Base-by-base conservation (phyloP, 2,797 vertebrate species). In the Halcyon badia region DNA sequence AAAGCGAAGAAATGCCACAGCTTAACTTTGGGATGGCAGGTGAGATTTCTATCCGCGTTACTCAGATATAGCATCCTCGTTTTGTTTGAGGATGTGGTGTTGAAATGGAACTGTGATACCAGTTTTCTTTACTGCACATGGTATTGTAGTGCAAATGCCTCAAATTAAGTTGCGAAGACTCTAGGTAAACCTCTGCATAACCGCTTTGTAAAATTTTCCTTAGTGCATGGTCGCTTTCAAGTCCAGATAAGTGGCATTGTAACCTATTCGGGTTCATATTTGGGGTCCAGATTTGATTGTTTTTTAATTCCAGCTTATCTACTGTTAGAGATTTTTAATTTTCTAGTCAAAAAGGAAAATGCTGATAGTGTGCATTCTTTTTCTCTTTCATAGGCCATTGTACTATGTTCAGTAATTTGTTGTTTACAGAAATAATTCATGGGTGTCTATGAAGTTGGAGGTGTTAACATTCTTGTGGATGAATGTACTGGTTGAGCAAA, bases 21-120 rank as follows among this genome's bases (percentile, higher is more conserved):
- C 98, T 99, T 76, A 99, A 99, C 97, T 99, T 99, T 81, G 99
- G 98, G 89, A 99, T 99, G 98, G 99, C 99, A 97, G 99, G 99
- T 99, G 94, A 94, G 99, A 98, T 87, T 91, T 92, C 77, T 11
- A 9, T 77, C 62, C 13, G 0, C 5, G 8, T 66, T 79, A 49
- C 57, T 42, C 26, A 28, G 14, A 61, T 5, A 4, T 6, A 46
- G 6, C 10, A 26, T 71, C 20, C 5, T 69, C 2, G 0, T 12
- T 62, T 58, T 83, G 31, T 64, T 48, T 19, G 31, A n/a, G 46
- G n/a, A 35, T 57, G 30, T 5, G 1, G 4, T 8, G 1, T 12
- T 87, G 73, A 64, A 69, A 52, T 6, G 1, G 6, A 60, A 48
- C 44, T 54, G 52, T 4, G 3, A 58, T 49, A 62, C 5, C 31